Evolutionary conservation across 2,888 invertebrate species (phyloP), one percentile per base, ranked within the genome.

Genomic region (Tetrapedia diversipes): DNA sequence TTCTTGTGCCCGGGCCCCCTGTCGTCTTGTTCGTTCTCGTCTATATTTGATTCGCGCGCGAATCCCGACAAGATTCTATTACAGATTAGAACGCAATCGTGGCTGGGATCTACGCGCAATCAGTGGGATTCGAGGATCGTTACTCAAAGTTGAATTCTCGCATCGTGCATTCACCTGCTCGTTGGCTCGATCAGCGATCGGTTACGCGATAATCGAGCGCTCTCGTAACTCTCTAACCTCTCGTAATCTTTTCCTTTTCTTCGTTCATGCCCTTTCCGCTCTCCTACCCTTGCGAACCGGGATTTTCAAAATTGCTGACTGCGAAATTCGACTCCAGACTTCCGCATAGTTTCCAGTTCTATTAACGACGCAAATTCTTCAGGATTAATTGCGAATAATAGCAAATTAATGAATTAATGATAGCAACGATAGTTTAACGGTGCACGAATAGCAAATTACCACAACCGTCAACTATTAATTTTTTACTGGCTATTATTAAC

Each of bases 51-150:
- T 71, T 71, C 39, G 41, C 68, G 59, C 32, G 53, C 66, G 67
- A 69, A 67, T 24, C 47, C 54, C 39, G 45, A 67, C 75, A 63
- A n/a, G 87, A 87, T 87, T 87, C 86, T 82, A 87, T 87, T 87
- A 87, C 81, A 87, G 87, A 87, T 87, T 87, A 86, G 76, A 71
- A 47, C 45, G 73, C 61, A 77, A 85, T 83, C 77, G 65, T 47
- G 22, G 41, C 53, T 16, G 70, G 72, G 66, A 86, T 81, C 80
- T 78, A 69, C 61, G 65, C 64, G 76, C 79, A 72, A 80, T 80
- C 81, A 72, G 43, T 57, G 60, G 47, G 65, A 78, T 66, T 83
- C 68, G 66, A 70, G 63, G 63, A 59, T 60, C 73, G 67, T 73
- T 66, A 70, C 69, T 66, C 51, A 27, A 68, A 49, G 54, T 60